Percentiles rank a stretch among this genome's conserved stretches.
phyloP scores from a whole-genome alignment of 1,140 invertebrate species.

The Drosophila pandora region DNA sequence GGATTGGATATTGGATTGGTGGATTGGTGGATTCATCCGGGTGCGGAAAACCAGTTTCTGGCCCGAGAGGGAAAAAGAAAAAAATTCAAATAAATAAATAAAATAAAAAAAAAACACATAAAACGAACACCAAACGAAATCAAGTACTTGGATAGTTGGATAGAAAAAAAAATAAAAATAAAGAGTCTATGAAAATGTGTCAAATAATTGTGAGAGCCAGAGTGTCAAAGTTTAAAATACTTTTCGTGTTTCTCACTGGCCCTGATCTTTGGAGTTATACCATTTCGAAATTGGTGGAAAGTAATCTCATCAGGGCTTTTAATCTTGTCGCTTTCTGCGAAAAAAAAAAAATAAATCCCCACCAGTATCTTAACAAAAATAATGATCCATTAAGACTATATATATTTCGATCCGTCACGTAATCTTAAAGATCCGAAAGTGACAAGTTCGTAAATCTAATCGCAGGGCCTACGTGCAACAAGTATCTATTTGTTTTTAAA shows the following conservation, averaged over 20 bases:
- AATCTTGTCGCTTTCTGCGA: not conserved
- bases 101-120: constrained; percentile 9
- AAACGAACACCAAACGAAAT: constrained; percentile 30
- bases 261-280: not conserved
- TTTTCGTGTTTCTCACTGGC: constrained; percentile 29
- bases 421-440: constrained; percentile 20
- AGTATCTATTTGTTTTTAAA: too few relatives aligned
- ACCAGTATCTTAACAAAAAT: constrained; percentile 4
- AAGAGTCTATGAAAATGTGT: not conserved
- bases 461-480: constrained; percentile 7
- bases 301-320: not conserved
- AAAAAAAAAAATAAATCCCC: constrained; percentile 1
- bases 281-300: not conserved
- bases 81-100: constrained; percentile 10
- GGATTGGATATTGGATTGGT: constrained; percentile 3
- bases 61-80: not conserved
- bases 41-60: constrained; percentile 43
- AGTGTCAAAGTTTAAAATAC: constrained; percentile 45
- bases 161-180: too few relatives aligned
- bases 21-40: constrained; percentile 33
- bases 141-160: constrained; percentile 23
- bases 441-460: constrained; percentile 24
- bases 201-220: constrained; percentile 9
- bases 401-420: constrained; percentile 2
- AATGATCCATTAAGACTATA: constrained; percentile 21